Conservation (phyloP, 2,888 invertebrate genomes). For the Apodemia hepburni region DNA sequence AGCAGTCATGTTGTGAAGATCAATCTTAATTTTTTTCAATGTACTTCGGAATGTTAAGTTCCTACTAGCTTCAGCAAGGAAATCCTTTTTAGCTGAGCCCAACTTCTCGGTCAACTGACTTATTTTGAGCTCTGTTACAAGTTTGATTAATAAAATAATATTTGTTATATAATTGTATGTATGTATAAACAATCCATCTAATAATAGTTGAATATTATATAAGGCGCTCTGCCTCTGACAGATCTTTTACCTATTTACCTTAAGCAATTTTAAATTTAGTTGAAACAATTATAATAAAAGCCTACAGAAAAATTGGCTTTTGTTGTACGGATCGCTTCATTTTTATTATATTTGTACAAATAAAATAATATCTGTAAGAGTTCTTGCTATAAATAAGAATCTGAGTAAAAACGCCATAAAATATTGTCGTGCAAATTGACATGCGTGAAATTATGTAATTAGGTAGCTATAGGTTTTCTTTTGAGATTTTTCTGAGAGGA, state of each 20-base stretch:
- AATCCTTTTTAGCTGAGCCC: slow-evolving; percentile 84
- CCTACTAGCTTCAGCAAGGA: slow-evolving; percentile 82
- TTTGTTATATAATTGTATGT: not conserved
- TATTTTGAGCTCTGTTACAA: slow-evolving; percentile 83
- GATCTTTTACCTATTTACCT: not conserved
- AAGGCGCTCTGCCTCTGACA: not conserved
- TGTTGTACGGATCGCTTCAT: not conserved
- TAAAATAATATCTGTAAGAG: not conserved
- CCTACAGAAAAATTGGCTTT: not conserved
- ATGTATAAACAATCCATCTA: not conserved
- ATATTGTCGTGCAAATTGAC: not conserved
- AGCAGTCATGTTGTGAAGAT: slow-evolving; percentile 89
- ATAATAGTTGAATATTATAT: not conserved
- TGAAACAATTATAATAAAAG: not conserved
- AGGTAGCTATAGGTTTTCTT: not conserved
- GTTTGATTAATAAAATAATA: not conserved
- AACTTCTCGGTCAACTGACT: slow-evolving; percentile 89
- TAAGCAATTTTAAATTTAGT: not conserved
- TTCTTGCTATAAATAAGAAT: not conserved
- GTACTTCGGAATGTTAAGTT: slow-evolving; percentile 82
- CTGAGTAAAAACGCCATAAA: not conserved
- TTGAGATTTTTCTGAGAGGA: too few relatives aligned
- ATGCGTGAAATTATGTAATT: not conserved
- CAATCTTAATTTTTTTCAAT: slow-evolving; percentile 88
- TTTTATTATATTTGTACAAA: not conserved